Conservation (phyloP, 2,113 vertebrate genomes). For the Rana temporaria region DNA sequence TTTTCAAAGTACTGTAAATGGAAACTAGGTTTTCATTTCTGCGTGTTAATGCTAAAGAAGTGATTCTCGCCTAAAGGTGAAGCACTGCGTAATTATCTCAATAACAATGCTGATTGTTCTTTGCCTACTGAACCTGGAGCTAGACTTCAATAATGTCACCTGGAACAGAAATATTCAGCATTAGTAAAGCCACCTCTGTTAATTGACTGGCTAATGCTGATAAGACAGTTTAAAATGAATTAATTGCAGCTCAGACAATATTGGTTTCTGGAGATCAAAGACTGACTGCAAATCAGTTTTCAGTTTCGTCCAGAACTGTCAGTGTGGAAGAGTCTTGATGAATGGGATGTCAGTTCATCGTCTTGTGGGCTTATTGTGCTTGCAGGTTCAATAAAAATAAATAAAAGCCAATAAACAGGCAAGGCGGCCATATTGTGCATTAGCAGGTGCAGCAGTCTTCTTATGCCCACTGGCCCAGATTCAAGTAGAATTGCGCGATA, state of each 20-base stretch:
- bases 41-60: slow-evolving; percentile 13
- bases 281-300: slow-evolving; percentile 3
- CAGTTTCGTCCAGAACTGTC: slow-evolving; percentile 11
- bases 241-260: slow-evolving; percentile 43
- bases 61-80: slow-evolving; percentile 16
- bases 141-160: slow-evolving; percentile 37
- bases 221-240: slow-evolving; percentile 31
- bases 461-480: too few relatives aligned
- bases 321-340: slow-evolving; percentile 13
- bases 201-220: slow-evolving; percentile 43
- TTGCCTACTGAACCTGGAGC: slow-evolving; percentile 8
- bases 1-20: slow-evolving; percentile 41
- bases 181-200: slow-evolving; percentile 15
- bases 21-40: not conserved
- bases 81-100: slow-evolving; percentile 8
- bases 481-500: too few relatives aligned
- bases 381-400: not conserved
- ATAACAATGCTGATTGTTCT: slow-evolving; percentile 30
- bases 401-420: not conserved
- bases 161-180: slow-evolving; percentile 37
- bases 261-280: slow-evolving; percentile 11
- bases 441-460: too few relatives aligned
- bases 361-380: not conserved
- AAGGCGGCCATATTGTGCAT: too few relatives aligned
- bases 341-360: not conserved